Conservation (phyloP, 1,140 invertebrate genomes). For the Thaumetopoea pityocampa region DNA sequence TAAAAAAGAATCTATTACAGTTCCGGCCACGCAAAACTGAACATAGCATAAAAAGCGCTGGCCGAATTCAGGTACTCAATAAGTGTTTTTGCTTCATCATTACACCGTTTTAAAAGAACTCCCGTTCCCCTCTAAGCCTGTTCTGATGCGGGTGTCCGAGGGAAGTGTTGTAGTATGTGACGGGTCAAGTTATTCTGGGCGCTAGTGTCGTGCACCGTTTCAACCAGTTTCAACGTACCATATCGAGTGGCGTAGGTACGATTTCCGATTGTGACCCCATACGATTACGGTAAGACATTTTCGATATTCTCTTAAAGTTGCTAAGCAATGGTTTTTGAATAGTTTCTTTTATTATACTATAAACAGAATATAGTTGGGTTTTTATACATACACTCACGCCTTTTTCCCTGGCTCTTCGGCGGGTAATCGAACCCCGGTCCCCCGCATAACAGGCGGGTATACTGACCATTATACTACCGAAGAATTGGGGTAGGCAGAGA, state of each 20-base stretch:
- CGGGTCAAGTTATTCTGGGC: constrained; percentile 14
- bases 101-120: constrained; percentile 17
- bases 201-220: constrained; percentile 14
- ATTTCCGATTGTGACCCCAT: constrained; percentile 16
- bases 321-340: too few relatives aligned
- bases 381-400: too few relatives aligned
- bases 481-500: too few relatives aligned
- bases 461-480: too few relatives aligned
- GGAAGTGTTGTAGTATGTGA: constrained; percentile 11
- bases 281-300: constrained; percentile 8
- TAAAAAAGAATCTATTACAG: constrained; percentile 32
- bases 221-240: too few relatives aligned
- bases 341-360: too few relatives aligned
- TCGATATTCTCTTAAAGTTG: too few relatives aligned
- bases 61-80: constrained; percentile 28
- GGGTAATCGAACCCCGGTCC: too few relatives aligned
- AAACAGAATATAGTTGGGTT: too few relatives aligned
- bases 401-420: too few relatives aligned
- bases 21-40: constrained; percentile 23
- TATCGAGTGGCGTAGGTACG: constrained; percentile 16
- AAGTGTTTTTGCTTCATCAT: constrained; percentile 28
- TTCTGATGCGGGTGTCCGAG: neutral
- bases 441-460: too few relatives aligned
- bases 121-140: neutral
- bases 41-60: constrained; percentile 22